These are phyloP conservation scores for Sebastes itinus DNA, from an alignment of 2,797 vertebrate genomes.

Conservation along the genomic window DNA sequence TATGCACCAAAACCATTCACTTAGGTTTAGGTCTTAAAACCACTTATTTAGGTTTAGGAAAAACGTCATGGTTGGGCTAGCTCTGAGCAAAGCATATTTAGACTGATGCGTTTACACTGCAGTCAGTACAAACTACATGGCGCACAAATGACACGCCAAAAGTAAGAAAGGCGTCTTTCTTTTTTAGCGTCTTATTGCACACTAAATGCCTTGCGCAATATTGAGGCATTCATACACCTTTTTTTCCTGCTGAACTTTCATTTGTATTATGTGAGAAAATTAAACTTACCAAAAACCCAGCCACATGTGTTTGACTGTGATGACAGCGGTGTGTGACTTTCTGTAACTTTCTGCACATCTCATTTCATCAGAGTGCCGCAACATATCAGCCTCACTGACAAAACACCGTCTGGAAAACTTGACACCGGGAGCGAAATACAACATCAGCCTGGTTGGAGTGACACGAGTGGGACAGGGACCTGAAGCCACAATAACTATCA, in stretches of 20 bases:
- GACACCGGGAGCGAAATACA: conserved; percentile 56
- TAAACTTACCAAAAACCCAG: not conserved
- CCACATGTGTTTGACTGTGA: not conserved
- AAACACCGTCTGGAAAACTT: conserved; percentile 55
- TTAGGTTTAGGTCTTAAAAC: too few relatives aligned
- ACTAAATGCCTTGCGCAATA: too few relatives aligned
- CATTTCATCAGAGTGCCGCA: conserved; percentile 54
- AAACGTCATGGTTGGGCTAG: too few relatives aligned
- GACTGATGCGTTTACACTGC: too few relatives aligned
- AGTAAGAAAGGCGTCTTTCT: too few relatives aligned
- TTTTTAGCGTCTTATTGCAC: too few relatives aligned
- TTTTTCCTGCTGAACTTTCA: not conserved
- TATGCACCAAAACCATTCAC: too few relatives aligned
- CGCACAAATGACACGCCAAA: too few relatives aligned
- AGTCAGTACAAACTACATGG: too few relatives aligned
- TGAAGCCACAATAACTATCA: conserved; percentile 1
- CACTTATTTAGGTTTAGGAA: too few relatives aligned
- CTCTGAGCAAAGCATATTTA: too few relatives aligned
- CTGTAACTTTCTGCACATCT: not conserved
- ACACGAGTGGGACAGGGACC: conserved; percentile 66
- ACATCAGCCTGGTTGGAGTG: conserved; percentile 62
- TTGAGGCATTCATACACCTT: too few relatives aligned
- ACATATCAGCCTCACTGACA: conserved; percentile 43
- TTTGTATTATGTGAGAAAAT: not conserved
- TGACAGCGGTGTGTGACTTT: not conserved